phyloP scores from a whole-genome alignment of 2,113 vertebrate genomes.

The Lasiurus borealis region DNA sequence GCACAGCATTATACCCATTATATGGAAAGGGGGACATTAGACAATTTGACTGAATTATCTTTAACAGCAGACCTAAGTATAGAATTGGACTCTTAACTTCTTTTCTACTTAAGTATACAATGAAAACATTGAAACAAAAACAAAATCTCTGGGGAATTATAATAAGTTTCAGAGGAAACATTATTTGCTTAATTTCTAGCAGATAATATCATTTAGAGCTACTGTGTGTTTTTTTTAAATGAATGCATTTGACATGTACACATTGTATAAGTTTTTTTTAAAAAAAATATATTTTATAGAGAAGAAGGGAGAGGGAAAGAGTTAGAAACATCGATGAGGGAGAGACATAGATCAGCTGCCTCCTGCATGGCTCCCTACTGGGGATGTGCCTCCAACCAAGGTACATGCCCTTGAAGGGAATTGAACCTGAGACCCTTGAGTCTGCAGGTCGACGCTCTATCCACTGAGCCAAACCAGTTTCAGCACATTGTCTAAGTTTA shows the following conservation, averaged over 20 bases:
- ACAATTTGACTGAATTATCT: slow-evolving; percentile 30
- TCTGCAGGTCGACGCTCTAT: too few relatives aligned
- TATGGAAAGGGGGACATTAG: background rate
- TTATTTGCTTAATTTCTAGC: slow-evolving; percentile 1
- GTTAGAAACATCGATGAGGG: too few relatives aligned
- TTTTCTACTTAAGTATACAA: background rate
- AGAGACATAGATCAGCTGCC: too few relatives aligned
- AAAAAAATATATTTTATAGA: too few relatives aligned
- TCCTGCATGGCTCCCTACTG: too few relatives aligned
- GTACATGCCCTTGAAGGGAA: too few relatives aligned
- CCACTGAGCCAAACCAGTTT: too few relatives aligned
- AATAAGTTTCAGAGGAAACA: background rate
- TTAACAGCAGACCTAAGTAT: background rate
- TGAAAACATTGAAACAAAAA: slow-evolving; percentile 39
- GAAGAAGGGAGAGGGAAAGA: too few relatives aligned
- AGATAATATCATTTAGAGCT: background rate
- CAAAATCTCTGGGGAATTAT: background rate
- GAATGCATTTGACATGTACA: background rate
- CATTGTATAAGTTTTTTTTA: too few relatives aligned
- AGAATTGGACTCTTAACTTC: background rate
- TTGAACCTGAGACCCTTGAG: too few relatives aligned
- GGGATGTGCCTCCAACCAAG: too few relatives aligned
- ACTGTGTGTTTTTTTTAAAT: background rate
- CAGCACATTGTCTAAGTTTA: background rate
- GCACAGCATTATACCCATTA: background rate